These are phyloP conservation scores for Poeciliopsis gracilis DNA, from an alignment of 2,797 vertebrate species.

Conservation along the genomic window DNA sequence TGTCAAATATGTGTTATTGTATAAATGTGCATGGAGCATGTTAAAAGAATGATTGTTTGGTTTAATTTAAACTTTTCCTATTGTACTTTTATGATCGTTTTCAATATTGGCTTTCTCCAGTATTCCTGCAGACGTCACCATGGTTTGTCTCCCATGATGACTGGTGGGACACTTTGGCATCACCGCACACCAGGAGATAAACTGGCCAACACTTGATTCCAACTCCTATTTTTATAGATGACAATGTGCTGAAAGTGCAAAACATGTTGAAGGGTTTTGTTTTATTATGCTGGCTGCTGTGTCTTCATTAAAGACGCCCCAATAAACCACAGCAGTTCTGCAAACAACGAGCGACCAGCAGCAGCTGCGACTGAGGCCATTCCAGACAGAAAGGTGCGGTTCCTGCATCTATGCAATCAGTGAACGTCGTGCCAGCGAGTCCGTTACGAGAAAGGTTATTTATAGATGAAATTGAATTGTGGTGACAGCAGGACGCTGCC, in stretches of 20 bases:
- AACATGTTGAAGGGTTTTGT: slow-evolving; percentile 19
- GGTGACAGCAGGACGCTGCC: slow-evolving; percentile 50
- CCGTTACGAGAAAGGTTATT: slow-evolving; percentile 72
- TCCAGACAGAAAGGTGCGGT: slow-evolving; percentile 10
- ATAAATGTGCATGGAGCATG: no score
- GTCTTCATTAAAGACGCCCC: slow-evolving; percentile 39
- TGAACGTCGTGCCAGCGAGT: slow-evolving; percentile 55
- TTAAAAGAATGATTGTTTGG: no score
- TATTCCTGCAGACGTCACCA: background rate
- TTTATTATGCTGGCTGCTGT: slow-evolving; percentile 26
- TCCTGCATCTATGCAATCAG: slow-evolving; percentile 56
- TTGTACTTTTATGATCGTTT: background rate
- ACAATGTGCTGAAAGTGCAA: slow-evolving; percentile 31
- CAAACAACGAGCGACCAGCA: slow-evolving; percentile 32
- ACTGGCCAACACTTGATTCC: slow-evolving; percentile 1
- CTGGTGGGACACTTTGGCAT: no score
- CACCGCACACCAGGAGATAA: background rate
- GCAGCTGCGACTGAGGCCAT: slow-evolving; percentile 50
- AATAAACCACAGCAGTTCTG: slow-evolving; percentile 34
- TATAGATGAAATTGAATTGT: slow-evolving; percentile 75
- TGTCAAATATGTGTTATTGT: no score
- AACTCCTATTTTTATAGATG: slow-evolving; percentile 6
- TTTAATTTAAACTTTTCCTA: background rate
- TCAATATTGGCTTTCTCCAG: background rate
- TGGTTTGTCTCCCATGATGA: background rate